Evolutionary conservation across 2,888 invertebrate genomes (phyloP).

Genomic region (Drosophila peninsularis): DNA sequence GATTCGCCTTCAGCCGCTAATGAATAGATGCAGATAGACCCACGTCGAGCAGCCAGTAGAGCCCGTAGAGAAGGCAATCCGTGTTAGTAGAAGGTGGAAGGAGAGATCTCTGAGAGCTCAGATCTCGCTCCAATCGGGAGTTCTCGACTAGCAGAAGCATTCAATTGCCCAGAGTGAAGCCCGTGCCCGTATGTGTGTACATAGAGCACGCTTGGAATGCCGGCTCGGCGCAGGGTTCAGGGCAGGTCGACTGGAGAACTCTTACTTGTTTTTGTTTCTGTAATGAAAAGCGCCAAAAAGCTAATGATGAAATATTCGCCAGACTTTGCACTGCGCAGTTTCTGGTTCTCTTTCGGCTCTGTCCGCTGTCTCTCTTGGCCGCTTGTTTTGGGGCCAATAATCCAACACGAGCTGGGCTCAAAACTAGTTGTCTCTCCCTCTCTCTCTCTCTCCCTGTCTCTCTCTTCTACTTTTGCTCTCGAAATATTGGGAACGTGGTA

Average conservation of each 20-base stretch:
- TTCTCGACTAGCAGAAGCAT: no score
- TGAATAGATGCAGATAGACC: slow-evolving; percentile 11
- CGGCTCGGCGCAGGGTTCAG: no score
- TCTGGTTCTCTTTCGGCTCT: no score
- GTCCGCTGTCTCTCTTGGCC: slow-evolving; percentile 13
- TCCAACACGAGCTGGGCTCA: slow-evolving; percentile 45
- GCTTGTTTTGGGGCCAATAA: slow-evolving; percentile 60
- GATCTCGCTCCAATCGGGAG: no score
- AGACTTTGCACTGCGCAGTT: slow-evolving; percentile 71
- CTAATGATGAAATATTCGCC: slow-evolving; percentile 76
- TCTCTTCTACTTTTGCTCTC: background rate
- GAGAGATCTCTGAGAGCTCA: no score
- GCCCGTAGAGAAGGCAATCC: background rate
- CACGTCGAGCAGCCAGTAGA: background rate
- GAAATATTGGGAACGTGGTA: slow-evolving; percentile 53
- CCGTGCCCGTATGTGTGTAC: no score
- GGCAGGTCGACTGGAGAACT: no score
- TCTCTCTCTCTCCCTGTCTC: background rate
- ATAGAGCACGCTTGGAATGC: no score
- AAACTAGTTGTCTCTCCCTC: slow-evolving; percentile 1
- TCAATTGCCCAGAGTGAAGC: no score
- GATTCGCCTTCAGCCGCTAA: slow-evolving; percentile 8
- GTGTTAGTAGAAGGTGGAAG: no score
- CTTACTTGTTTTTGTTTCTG: slow-evolving; percentile 35
- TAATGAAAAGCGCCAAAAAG: slow-evolving; percentile 73